Evolutionary conservation across 2,113 vertebrate species (phyloP).

Genomic region (Procavia capensis): DNA sequence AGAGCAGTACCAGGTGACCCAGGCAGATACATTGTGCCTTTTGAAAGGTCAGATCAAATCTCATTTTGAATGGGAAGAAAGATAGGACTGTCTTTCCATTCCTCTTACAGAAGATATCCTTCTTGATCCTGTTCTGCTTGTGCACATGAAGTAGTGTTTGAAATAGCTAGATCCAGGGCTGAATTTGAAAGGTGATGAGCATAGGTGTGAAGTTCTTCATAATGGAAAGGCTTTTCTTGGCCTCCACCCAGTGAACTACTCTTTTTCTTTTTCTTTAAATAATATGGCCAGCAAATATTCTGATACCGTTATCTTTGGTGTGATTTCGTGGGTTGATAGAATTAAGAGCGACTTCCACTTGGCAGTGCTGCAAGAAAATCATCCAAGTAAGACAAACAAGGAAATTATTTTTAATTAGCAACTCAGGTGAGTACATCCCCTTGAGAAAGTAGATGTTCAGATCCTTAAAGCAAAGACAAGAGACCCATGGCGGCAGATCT

Average conservation of each 20-base stretch:
- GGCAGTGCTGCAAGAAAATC: slow-evolving; percentile 54
- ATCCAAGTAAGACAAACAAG: slow-evolving; percentile 40
- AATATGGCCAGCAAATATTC: slow-evolving; percentile 36
- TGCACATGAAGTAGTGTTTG: not conserved
- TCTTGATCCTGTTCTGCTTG: not conserved
- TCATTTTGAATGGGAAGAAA: slow-evolving; percentile 32
- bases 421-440: slow-evolving; percentile 57
- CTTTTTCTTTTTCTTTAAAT: slow-evolving; percentile 45
- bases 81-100: not conserved
- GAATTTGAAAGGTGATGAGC: not conserved
- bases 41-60: slow-evolving; percentile 21
- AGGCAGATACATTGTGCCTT: not conserved
- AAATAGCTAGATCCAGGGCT: not conserved
- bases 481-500: not conserved
- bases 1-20: too few species aligned
- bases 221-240: not conserved
- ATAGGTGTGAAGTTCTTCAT: not conserved
- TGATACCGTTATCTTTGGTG: slow-evolving; percentile 51
- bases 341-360: slow-evolving; percentile 69
- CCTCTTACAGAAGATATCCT: not conserved
- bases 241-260: not conserved
- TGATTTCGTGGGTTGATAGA: slow-evolving; percentile 61
- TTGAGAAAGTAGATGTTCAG: slow-evolving; percentile 48
- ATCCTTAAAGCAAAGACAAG: not conserved
- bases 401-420: slow-evolving; percentile 52